Conservation (phyloP, 1,140 invertebrate genomes). For the Drosophila prosaltans region DNA sequence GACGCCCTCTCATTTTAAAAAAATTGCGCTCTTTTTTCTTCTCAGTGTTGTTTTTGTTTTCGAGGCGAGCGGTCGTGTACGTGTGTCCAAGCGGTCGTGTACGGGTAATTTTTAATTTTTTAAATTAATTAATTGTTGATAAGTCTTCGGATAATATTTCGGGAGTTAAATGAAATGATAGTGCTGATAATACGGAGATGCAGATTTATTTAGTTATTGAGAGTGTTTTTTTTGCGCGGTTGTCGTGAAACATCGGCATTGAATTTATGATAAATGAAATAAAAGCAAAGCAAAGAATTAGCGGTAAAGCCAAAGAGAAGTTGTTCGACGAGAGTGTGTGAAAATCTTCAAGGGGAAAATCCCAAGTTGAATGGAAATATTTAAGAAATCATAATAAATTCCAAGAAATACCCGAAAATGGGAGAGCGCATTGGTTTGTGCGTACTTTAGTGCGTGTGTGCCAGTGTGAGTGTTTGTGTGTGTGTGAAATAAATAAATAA, state of each 20-base stretch:
- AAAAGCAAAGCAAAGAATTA: background rate
- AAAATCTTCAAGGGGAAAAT: constrained; percentile 2
- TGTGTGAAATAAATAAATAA: constrained; percentile 50
- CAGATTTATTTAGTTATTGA: background rate
- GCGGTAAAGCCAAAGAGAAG: constrained; percentile 5
- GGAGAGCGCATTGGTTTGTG: constrained; percentile 20
- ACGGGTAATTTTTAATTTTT: too few species aligned
- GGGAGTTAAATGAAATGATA: background rate
- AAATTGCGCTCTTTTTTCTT: background rate
- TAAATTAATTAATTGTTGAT: background rate
- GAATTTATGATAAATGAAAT: background rate
- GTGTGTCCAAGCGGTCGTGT: constrained; percentile 1
- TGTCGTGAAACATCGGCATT: background rate
- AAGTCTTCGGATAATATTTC: background rate
- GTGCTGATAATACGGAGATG: background rate
- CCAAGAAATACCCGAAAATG: constrained; percentile 41
- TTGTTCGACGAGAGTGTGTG: background rate
- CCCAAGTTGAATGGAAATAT: background rate
- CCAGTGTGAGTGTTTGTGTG: constrained; percentile 26
- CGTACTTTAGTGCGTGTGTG: constrained; percentile 16
- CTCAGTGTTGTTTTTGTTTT: background rate
- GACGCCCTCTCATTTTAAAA: too few species aligned
- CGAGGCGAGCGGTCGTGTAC: background rate
- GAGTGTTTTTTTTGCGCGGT: constrained; percentile 6
- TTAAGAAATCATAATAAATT: constrained; percentile 33